phyloP scores from a whole-genome alignment of 2,888 invertebrate species.

The Philopedon plagiatum region DNA sequence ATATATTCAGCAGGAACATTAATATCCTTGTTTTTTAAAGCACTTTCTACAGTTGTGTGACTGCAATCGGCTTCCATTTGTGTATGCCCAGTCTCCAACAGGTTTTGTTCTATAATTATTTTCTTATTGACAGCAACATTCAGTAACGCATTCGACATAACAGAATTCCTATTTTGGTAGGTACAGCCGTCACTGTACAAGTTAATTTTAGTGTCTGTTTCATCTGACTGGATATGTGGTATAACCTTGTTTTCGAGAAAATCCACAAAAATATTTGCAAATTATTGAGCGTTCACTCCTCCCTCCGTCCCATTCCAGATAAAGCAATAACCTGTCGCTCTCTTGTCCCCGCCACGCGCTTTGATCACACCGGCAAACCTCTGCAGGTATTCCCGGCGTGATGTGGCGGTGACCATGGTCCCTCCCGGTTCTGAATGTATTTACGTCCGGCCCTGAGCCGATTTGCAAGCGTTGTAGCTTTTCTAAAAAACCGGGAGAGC shows the following conservation, averaged over 20 bases:
- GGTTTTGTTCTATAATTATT: neutral
- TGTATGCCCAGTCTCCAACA: neutral
- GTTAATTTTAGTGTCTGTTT: neutral
- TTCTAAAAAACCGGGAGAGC: too few relatives aligned
- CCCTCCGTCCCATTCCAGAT: conserved; percentile 28
- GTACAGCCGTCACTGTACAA: neutral
- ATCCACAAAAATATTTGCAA: conserved; percentile 19
- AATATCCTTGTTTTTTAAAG: neutral
- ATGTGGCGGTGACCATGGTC: too few relatives aligned
- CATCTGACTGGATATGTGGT: too few relatives aligned
- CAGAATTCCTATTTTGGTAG: neutral
- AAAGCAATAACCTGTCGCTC: conserved; percentile 23
- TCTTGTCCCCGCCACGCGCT: too few relatives aligned
- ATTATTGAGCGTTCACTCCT: conserved; percentile 16
- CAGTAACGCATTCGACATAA: neutral
- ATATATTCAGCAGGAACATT: conserved; percentile 5
- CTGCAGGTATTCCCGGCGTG: too few relatives aligned
- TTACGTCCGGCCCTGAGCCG: too few relatives aligned
- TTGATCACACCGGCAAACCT: too few relatives aligned
- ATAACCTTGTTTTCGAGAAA: neutral
- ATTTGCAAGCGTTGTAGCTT: too few relatives aligned
- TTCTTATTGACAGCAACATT: neutral
- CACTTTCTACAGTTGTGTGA: neutral
- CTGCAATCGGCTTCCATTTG: conserved; percentile 7
- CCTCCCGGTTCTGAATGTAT: too few relatives aligned